Percentiles rank a stretch among this genome's conserved stretches.
phyloP scores from a whole-genome alignment of 2,113 vertebrate species.

The Etheostoma spectabile region DNA sequence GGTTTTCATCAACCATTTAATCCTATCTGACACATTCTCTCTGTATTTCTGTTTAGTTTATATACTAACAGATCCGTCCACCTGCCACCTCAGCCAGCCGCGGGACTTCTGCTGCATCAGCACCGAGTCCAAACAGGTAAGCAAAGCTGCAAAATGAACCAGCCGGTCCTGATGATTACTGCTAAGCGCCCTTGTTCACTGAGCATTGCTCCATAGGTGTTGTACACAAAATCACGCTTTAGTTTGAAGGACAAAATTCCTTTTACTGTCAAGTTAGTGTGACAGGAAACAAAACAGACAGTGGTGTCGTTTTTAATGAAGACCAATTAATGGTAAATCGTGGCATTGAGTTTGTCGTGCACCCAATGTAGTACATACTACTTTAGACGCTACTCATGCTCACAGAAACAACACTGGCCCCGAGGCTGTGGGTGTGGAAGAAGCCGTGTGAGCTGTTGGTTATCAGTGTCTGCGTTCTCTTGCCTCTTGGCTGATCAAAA shows the following conservation, averaged over 20 bases:
- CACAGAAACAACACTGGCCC: constrained; percentile 21
- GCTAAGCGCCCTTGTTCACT: background rate
- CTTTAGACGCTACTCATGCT: constrained; percentile 23
- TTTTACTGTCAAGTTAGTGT: constrained; percentile 12
- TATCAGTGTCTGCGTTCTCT: constrained; percentile 29
- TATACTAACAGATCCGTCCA: constrained; percentile 87
- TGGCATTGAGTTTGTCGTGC: background rate
- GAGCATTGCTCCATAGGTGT: background rate
- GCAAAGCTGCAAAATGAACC: constrained; percentile 36
- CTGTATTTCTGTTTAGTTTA: constrained; percentile 85
- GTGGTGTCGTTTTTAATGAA: background rate
- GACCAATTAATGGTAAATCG: background rate
- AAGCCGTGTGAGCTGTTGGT: constrained; percentile 40
- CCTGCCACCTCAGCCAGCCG: constrained; percentile 91
- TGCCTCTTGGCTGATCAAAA: constrained; percentile 51
- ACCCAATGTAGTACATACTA: constrained; percentile 22
- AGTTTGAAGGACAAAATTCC: constrained; percentile 4
- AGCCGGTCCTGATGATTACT: constrained; percentile 2
- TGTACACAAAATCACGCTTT: background rate
- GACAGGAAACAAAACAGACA: background rate
- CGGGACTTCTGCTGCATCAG: constrained; percentile 98
- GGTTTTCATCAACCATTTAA: background rate
- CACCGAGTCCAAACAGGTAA: constrained; percentile 92
- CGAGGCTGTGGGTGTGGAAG: constrained; percentile 27
- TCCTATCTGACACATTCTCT: background rate